Evolutionary conservation across 2,797 vertebrate species (phyloP), one percentile per base, ranked within the genome.

Genomic region (Poeciliopsis paucimaculata): DNA sequence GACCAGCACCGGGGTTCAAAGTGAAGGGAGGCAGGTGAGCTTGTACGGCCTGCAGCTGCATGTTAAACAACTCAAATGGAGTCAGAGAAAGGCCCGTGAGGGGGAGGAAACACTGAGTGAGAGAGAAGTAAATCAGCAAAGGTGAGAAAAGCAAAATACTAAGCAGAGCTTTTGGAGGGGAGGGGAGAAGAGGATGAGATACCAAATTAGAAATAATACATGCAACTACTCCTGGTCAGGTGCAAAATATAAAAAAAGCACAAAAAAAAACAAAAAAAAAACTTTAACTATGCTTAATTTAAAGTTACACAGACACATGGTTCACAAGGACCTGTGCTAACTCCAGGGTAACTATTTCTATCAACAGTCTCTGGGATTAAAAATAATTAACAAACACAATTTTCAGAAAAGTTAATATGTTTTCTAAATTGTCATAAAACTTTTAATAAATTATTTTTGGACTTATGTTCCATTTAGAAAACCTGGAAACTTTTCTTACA

Each of bases 1-100:
- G 92, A 94, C 92, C 88, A 90, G 89, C 85, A 78, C 85, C 46
- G 72, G 87, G 89, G 92, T 94, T 95, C 91, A 95, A 94, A 94
- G 92, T 90, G 90, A 91, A 85, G 87, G 89, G 92, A 92, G 93
- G 93, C 94, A 95, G 95, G 95, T 96, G 95, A 95, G 94, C 91
- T 91, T 91, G 92, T 90, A 88, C 66, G 78, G 91, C 94, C 91
- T 90, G 90, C 92, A 94, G 94, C 93, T 93, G 92, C 92, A 93
- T 87, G 88, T 92, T 89, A 91, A 93, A 93, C 89, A 89, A 94
- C 88, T 92, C 86, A 86, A 88, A 94, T 87, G 87, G 90, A 94
- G 94, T 87, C 90, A 89, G 85, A 90, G 80, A 85, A 45, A 90
- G 87, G 82, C 89, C 89, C 80, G 68, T 84, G 86, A 81, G 79